Percentiles rank a stretch among this genome's conserved stretches.
Conservation (phyloP, 2,888 invertebrate species). For the Coleophora flavipennella region DNA sequence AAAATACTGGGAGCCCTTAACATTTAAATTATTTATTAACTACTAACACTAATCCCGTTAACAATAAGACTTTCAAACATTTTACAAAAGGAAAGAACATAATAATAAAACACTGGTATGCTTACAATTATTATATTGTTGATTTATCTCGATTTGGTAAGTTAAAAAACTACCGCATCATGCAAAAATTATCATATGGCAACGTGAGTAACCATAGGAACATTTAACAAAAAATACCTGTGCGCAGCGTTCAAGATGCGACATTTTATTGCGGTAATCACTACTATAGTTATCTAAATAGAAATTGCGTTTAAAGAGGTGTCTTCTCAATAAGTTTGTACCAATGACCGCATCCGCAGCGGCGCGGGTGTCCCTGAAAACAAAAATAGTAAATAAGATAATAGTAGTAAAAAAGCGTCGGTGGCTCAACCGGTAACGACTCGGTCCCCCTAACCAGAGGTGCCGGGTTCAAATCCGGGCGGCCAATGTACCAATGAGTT, state of each 20-base stretch:
- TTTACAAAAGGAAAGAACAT: conserved; percentile 9
- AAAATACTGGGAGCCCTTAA: conserved; percentile 13
- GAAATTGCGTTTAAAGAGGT: conserved; percentile 73
- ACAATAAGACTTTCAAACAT: conserved; percentile 4
- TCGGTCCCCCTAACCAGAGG: too few species aligned
- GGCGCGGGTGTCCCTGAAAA: conserved; percentile 84
- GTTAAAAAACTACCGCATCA: conserved; percentile 38
- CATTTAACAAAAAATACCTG: conserved; percentile 16
- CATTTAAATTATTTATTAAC: conserved; percentile 26
- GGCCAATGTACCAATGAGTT: too few species aligned
- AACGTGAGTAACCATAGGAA: conserved; percentile 33
- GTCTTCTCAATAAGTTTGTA: conserved; percentile 90
- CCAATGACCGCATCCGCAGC: conserved; percentile 98
- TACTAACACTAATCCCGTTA: conserved; percentile 21
- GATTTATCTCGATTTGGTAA: conserved; percentile 28
- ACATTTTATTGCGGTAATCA: conserved; percentile 38
- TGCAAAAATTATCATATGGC: conserved; percentile 28
- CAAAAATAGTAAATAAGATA: conserved; percentile 8
- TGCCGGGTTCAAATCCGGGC: too few species aligned
- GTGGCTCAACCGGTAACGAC: too few species aligned
- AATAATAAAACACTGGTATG: conserved; percentile 49
- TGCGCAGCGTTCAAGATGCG: conserved; percentile 39
- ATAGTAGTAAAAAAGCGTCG: too few species aligned
- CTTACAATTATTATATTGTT: conserved; percentile 56
- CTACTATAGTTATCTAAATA: conserved; percentile 51